A percentile compares a stretch with the other conserved stretches of the same genome.
These are phyloP conservation scores for Cavia aperea DNA, from an alignment of 2,113 vertebrate species.

Conservation along the genomic window DNA sequence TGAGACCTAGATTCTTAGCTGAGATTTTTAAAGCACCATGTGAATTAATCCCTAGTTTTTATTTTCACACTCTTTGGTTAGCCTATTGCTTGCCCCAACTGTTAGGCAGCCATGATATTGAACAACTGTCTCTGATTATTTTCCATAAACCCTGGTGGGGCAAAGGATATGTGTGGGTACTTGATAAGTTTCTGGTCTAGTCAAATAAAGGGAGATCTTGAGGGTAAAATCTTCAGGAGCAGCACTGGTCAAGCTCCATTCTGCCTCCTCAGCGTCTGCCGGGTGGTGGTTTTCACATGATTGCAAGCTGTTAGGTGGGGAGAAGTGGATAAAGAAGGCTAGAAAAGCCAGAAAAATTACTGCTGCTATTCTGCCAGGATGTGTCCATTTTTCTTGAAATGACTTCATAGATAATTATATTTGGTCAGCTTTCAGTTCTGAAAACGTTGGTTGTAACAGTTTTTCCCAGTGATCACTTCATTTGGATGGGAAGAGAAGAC, in stretches of 20 bases:
- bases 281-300: not conserved
- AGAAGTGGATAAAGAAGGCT: not conserved
- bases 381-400: not conserved
- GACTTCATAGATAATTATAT: not conserved
- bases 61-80: not conserved
- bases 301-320: too few species aligned
- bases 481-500: not conserved
- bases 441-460: not conserved
- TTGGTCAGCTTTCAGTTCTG: not conserved
- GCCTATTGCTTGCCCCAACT: not conserved
- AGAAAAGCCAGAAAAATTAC: not conserved
- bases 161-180: not conserved
- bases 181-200: not conserved
- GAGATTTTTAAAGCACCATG: not conserved
- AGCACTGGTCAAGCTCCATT: accelerated
- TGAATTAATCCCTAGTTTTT: not conserved
- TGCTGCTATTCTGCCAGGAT: not conserved
- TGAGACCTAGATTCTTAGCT: not conserved
- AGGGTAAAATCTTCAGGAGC: not conserved
- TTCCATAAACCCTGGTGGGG: not conserved
- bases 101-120: not conserved
- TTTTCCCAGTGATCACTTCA: not conserved
- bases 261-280: not conserved
- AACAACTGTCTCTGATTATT: not conserved
- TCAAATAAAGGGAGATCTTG: not conserved